Evolutionary conservation across 2,797 vertebrate genomes (phyloP).

Genomic region (Acanthiza pusilla): DNA sequence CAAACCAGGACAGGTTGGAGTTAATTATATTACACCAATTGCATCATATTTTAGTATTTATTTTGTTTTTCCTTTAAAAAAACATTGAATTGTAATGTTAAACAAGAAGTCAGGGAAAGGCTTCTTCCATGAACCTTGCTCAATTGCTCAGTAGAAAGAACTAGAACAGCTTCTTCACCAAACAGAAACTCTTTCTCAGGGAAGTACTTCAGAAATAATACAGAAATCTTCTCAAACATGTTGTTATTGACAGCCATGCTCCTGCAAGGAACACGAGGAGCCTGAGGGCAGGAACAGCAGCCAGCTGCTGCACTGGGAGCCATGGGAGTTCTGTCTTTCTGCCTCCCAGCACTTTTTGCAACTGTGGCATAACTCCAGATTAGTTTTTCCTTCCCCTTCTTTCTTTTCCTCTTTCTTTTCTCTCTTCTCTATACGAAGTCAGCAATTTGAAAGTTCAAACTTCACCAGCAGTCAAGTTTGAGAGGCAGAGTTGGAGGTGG

Average conservation of each 20-base stretch:
- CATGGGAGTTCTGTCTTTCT: neutral
- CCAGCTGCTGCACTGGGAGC: neutral
- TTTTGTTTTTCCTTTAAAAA: neutral
- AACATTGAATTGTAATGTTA: neutral
- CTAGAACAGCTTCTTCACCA: neutral
- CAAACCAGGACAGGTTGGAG: neutral
- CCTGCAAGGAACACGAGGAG: neutral
- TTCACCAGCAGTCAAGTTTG: neutral
- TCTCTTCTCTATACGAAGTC: neutral
- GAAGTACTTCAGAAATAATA: neutral
- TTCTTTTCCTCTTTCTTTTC: conserved; percentile 37
- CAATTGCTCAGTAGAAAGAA: neutral
- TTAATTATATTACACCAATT: neutral
- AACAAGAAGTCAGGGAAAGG: neutral
- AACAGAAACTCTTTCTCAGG: neutral
- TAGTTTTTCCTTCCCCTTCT: conserved; percentile 2
- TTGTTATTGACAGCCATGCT: neutral
- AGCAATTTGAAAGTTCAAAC: neutral
- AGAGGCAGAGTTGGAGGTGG: neutral
- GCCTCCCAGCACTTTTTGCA: neutral
- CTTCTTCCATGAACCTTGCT: neutral
- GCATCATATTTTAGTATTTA: neutral
- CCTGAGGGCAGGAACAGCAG: neutral
- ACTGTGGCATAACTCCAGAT: neutral
- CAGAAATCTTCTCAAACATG: neutral